phyloP scores from a whole-genome alignment of 2,888 invertebrate genomes.

The Heteromyza rotundicornis region DNA sequence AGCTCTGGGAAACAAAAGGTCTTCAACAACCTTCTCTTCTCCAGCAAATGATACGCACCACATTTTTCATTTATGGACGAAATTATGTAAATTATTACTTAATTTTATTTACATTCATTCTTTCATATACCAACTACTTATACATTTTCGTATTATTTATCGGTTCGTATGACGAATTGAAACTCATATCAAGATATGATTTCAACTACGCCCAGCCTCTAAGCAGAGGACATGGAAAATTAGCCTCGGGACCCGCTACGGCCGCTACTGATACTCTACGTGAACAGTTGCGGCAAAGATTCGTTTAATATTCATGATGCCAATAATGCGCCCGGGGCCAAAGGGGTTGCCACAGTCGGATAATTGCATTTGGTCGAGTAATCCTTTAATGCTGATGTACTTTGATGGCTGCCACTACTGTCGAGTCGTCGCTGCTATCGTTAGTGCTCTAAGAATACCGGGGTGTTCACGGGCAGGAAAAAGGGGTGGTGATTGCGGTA shows the following conservation, averaged over 20 bases:
- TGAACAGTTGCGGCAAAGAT: constrained; percentile 10
- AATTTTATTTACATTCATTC: too few relatives aligned
- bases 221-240: too few relatives aligned
- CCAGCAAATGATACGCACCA: too few relatives aligned
- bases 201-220: too few relatives aligned
- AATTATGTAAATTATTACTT: too few relatives aligned
- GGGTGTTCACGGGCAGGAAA: constrained; percentile 20
- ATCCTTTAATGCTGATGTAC: constrained; percentile 62
- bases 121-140: too few relatives aligned
- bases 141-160: too few relatives aligned
- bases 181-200: too few relatives aligned
- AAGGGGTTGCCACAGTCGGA: constrained; percentile 45
- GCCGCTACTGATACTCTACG: constrained; percentile 1
- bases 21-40: too few relatives aligned
- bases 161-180: too few relatives aligned
- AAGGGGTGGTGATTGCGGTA: constrained; percentile 49
- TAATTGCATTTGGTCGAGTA: constrained; percentile 63
- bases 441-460: constrained; percentile 5
- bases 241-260: constrained; percentile 1
- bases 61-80: too few relatives aligned
- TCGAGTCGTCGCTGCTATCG: not conserved
- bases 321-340: constrained; percentile 32
- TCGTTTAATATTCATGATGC: constrained; percentile 41
- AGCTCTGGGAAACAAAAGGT: too few relatives aligned
- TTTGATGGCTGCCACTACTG: constrained; percentile 42